Base-by-base conservation (phyloP, 2,888 invertebrate species). In the Chorisops tibialis region DNA sequence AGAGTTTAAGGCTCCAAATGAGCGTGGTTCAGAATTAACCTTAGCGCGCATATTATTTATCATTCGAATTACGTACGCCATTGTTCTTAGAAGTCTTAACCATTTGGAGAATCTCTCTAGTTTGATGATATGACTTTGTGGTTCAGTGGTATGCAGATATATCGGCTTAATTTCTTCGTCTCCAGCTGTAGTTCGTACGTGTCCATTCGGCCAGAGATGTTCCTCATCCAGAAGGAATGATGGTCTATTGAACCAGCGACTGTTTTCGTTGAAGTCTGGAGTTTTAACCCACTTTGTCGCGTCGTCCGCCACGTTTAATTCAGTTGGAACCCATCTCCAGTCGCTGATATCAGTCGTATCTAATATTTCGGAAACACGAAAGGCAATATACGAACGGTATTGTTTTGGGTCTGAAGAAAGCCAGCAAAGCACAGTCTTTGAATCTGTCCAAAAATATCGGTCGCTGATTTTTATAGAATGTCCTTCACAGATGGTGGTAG, bases 11-110 rank as follows among this genome's bases (percentile, higher is more conserved):
- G n/a, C n/a, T n/a, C n/a, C n/a, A n/a, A n/a, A n/a, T n/a, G n/a
- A n/a, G n/a, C n/a, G n/a, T n/a, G n/a, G n/a, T n/a, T n/a, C n/a
- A n/a, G 41, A 11, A 41, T 41, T n/a, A 11, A 14, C 14, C 14
- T n/a, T 5, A n/a, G 5, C 14, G 41, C 41, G 9, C 41, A 14
- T 41, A 41, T 41, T 5, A 41, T 41, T 5, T 41, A n/a, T 14
- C 14, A 5, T 41, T 4, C 48, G 48, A n/a, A 48, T 9, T 12
- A 16, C 48, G 19, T 48, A 48, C 19, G 60, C 60, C 11, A 60
- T 60, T 18, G 30, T 16, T 35, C 60, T 35, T 38, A 22, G 12
- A 50, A 60, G 9, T 38, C 39, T 60, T 35, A 16, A 11, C 22
- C 19, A 60, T 12, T 22, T 22, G 5, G 50, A 60, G 16, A 22